Evolutionary conservation across 1,140 invertebrate genomes (phyloP).

Genomic region (Zaprionus camerounensis): DNA sequence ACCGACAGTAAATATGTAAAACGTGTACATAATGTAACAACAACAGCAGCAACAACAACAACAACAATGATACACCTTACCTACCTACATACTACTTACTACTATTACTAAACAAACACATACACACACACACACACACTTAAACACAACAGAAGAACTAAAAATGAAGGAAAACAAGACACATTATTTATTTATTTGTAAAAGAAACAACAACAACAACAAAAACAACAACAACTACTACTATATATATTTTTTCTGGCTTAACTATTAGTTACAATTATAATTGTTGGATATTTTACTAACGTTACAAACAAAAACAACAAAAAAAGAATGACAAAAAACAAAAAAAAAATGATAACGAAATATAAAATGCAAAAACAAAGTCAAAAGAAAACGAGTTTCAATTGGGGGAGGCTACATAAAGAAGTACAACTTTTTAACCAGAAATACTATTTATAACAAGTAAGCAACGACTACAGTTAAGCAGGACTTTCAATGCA

Average conservation of each 20-base stretch:
- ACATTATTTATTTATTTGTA: constrained; percentile 76
- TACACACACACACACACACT: constrained; percentile 27
- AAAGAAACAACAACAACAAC: constrained; percentile 55
- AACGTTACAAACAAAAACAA: constrained; percentile 72
- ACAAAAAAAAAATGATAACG: constrained; percentile 46
- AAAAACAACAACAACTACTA: constrained; percentile 57
- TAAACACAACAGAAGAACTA: constrained; percentile 42
- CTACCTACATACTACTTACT: constrained; percentile 36
- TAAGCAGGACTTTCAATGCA: too few species aligned
- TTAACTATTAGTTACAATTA: constrained; percentile 80
- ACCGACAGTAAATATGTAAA: constrained; percentile 56
- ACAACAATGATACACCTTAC: constrained; percentile 36
- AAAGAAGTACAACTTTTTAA: too few species aligned
- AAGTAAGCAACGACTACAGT: too few species aligned
- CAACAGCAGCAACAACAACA: constrained; percentile 5
- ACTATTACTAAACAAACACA: constrained; percentile 30
- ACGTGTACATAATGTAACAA: constrained; percentile 61
- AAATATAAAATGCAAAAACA: constrained; percentile 69
- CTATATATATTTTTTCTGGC: constrained; percentile 74
- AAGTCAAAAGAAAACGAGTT: constrained; percentile 38
- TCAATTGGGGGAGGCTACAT: background rate
- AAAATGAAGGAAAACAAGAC: constrained; percentile 54
- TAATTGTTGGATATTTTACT: constrained; percentile 81
- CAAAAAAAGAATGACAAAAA: constrained; percentile 34
- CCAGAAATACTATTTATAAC: too few species aligned